phyloP scores from a whole-genome alignment of 2,888 invertebrate species.

The Clitarchus hookeri region DNA sequence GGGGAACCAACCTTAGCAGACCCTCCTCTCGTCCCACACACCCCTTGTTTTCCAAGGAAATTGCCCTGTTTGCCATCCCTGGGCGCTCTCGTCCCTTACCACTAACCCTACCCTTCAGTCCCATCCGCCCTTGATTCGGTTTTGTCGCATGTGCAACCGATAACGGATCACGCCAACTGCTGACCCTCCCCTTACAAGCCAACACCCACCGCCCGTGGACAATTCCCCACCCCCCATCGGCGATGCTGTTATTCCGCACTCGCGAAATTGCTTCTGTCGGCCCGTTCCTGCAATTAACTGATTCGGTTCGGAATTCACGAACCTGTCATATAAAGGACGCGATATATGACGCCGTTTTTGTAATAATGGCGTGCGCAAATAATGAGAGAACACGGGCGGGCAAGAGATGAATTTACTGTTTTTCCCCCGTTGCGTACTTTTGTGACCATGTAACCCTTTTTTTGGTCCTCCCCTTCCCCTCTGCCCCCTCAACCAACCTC shows the following conservation, averaged over 20 bases:
- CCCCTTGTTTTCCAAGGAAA: slow-evolving; percentile 38
- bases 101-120: neutral
- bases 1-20: slow-evolving; percentile 26
- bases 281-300: neutral
- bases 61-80: slow-evolving; percentile 39
- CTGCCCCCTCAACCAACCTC: too few species aligned
- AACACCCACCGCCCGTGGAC: neutral
- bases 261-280: slow-evolving; percentile 9
- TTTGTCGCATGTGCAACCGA: slow-evolving; percentile 39
- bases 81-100: neutral
- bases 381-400: neutral
- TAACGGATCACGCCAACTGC: slow-evolving; percentile 16
- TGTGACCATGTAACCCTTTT: neutral
- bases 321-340: neutral
- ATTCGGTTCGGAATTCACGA: neutral
- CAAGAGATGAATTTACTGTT: neutral
- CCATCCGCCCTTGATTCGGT: slow-evolving; percentile 38
- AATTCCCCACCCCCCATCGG: neutral
- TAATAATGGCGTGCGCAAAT: neutral
- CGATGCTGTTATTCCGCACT: slow-evolving; percentile 7
- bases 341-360: slow-evolving; percentile 6
- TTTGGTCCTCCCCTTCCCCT: neutral
- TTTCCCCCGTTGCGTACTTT: neutral
- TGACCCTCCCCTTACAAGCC: neutral
- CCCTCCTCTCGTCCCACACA: slow-evolving; percentile 28